Base-by-base conservation (phyloP, 2,113 vertebrate genomes). In the Phalacrocorax brasilianus region DNA sequence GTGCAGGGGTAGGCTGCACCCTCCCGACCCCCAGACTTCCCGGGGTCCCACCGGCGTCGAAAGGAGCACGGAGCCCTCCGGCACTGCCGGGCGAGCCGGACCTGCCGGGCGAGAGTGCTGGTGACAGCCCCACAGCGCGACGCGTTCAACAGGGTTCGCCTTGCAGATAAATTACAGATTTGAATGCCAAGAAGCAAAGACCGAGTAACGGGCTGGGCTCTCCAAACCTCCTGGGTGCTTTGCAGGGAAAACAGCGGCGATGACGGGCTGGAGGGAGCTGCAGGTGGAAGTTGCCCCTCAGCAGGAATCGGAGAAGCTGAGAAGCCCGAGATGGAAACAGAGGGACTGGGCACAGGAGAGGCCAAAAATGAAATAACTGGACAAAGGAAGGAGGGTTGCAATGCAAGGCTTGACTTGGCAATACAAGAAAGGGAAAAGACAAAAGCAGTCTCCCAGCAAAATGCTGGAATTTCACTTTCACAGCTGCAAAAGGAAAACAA, bases 401-500 rank as follows among this genome's bases (percentile, higher is more conserved):
- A 23, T 32, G 49, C 38, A 33, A 38, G 83, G 59, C 21, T 33
- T 19, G 87, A 20, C 55, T 85, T 91, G 83, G 85, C 49, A 53
- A 7, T 20, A 5, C 32, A 38, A 53, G 89, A 91, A 93, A 93
- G 66, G 78, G 50, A 85, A 90, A 32, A 90, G 78, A 90, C 75
- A 91, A 82, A 90, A 76, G 84, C 80, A 75, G 44, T 10, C 76
- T 93, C 87, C 3, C 47, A 85, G 95, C 59, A 82, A 76, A 96
- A 90, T 1, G 7, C 72, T 93, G 90, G 93, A 90, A 93, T 86
- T 85, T 80, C 94, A 96, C 88, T 90, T 97, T 67, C 79, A 38
- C 95, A 96, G 95, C 95, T 96, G 95, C 88, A 30, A 56, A 76
- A 82, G 74, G 91, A 88, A 96, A 95, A 93, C 95, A 93, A 94